Conservation (phyloP, 1,140 invertebrate species). For the Cyrtorhinus lividipennis region DNA sequence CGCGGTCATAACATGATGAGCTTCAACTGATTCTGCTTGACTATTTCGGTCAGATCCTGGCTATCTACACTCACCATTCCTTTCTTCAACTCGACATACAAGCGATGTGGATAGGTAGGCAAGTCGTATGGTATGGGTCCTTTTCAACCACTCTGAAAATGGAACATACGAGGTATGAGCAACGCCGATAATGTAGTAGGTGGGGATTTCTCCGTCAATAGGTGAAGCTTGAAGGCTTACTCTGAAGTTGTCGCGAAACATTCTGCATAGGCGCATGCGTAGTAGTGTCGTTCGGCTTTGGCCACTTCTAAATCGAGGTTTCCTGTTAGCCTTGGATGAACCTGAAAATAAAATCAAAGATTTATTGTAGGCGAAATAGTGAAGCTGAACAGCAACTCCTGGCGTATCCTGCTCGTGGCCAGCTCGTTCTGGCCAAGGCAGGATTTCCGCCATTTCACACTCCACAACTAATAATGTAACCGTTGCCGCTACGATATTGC, state of each 20-base stretch:
- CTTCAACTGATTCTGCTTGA: too few species aligned
- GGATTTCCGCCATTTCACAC: too few species aligned
- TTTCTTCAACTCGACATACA: slow-evolving; percentile 81
- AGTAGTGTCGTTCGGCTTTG: slow-evolving; percentile 66
- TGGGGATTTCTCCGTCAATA: too few species aligned
- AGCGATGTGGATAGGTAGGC: slow-evolving; percentile 77
- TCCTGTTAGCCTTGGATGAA: slow-evolving; percentile 33
- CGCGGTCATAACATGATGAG: too few species aligned
- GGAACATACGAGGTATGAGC: slow-evolving; percentile 12
- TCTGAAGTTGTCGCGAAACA: slow-evolving; percentile 52
- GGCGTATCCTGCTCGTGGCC: too few species aligned
- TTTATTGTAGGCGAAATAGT: neutral
- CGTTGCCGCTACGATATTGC: too few species aligned
- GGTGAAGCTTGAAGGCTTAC: too few species aligned
- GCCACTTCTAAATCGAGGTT: slow-evolving; percentile 65
- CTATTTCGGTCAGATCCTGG: too few species aligned
- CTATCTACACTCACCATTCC: slow-evolving; percentile 46
- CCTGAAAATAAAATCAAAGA: slow-evolving; percentile 19
- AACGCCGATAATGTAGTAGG: slow-evolving; percentile 13
- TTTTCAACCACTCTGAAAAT: slow-evolving; percentile 53
- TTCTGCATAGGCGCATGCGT: slow-evolving; percentile 72
- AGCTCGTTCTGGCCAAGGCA: too few species aligned
- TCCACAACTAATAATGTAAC: too few species aligned
- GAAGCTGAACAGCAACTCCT: neutral
- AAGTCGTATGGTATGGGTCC: slow-evolving; percentile 70